Percentiles rank a stretch among this genome's conserved stretches.
These are phyloP conservation scores for Laterallus jamaicensis DNA, from an alignment of 2,113 vertebrate species.

Conservation along the genomic window DNA sequence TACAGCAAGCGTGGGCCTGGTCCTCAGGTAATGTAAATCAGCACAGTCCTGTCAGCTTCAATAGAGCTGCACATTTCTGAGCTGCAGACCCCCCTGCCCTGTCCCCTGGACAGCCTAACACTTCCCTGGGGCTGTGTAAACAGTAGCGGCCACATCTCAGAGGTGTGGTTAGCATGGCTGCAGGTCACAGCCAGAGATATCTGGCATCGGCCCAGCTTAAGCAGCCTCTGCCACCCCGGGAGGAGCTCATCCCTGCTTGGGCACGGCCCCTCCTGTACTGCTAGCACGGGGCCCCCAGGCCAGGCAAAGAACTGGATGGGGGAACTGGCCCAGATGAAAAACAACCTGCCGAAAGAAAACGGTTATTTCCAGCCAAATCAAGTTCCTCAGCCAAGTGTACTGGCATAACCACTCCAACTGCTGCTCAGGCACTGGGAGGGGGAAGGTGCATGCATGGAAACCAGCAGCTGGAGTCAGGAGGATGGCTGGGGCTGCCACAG, in stretches of 20 bases:
- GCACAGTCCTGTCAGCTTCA: neutral
- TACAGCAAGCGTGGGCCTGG: neutral
- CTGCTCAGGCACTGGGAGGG: neutral
- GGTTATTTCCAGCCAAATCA: neutral
- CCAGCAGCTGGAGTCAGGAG: constrained; percentile 17
- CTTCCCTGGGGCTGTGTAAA: neutral
- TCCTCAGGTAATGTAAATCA: constrained; percentile 43
- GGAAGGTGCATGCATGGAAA: neutral
- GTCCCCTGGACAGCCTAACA: neutral
- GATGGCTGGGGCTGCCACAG: neutral
- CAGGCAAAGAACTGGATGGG: accelerated
- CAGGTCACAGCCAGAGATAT: neutral
- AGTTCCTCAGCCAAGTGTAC: neutral
- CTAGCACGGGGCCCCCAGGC: neutral
- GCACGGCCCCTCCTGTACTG: neutral
- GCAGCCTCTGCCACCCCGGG: neutral
- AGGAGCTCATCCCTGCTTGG: accelerated
- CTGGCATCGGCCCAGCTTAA: neutral
- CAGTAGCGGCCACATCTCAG: neutral
- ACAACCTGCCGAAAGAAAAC: neutral
- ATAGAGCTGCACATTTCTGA: neutral
- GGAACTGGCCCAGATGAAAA: neutral
- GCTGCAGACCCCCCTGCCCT: neutral
- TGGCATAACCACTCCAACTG: neutral
- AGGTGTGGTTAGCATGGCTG: neutral